Base-by-base conservation (phyloP, 2,888 invertebrate species). In the Ophonus ardosiacus region DNA sequence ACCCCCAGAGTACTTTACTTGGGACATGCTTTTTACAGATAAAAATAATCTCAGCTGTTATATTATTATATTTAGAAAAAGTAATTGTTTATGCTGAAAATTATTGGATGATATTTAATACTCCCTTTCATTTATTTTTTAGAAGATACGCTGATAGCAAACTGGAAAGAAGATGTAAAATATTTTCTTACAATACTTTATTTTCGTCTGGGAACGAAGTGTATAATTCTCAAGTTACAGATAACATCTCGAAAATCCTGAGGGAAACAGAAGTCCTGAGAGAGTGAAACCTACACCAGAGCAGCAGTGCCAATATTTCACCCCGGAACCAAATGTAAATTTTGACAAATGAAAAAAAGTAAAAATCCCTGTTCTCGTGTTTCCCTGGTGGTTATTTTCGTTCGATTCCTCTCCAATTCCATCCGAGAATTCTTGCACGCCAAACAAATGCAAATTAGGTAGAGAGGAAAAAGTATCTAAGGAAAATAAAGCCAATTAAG, bases 291-390 rank as follows among this genome's bases (percentile, higher is more conserved):
- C 31, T 78, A 78, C 78, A 78, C 78, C 57, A 51, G 56, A 24
- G 78, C 21, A 57, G 40, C 57, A 78, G 57, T 51, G 74, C 56
- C 74, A 74, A 78, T 57, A 57, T 78, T 57, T 78, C 40, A 57
- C 78, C 57, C 21, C 57, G 18, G 15, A 40, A 78, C 56, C 24
- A 57, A 78, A 78, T 78, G 56, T 57, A 78, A 56, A 78, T 57
- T 78, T 78, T 57, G 57, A 78, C 78, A 57, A 78, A 78, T 78
- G 78, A 78, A 78, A 78, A 68, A 78, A 78, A 78, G 56, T 78
- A 56, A 24, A 24, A 78, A 78, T 57, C 18, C 31, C 57, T 78
- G 31, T 78, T 78, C 71, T 74, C 71, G 17, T 40, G 43, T 78
- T 57, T 78, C 57, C 78, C 74, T 31, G 56, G 13, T 57, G 78